A percentile compares a stretch with the other conserved stretches of the same genome.
Conservation (phyloP, 2,113 vertebrate species). For the Triplophysa siluroides region DNA sequence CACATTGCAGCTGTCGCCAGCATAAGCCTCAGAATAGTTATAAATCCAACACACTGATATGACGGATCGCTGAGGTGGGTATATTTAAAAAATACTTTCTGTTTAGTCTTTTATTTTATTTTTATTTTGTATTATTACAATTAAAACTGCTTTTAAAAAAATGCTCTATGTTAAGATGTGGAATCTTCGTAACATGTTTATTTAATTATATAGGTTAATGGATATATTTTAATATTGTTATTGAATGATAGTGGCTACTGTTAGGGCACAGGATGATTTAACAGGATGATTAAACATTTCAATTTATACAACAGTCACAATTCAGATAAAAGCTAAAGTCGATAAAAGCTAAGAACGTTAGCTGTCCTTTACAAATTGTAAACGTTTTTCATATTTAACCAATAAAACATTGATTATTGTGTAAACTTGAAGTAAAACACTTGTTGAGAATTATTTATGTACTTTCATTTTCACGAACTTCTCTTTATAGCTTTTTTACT, state of each 20-base stretch:
- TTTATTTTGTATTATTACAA: background rate
- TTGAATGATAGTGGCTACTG: background rate
- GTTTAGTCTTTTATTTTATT: background rate
- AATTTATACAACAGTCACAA: background rate
- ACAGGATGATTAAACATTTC: background rate
- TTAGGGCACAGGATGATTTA: background rate
- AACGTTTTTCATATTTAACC: background rate
- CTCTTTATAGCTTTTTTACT: no score
- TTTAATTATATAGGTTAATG: background rate
- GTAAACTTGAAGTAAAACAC: no score
- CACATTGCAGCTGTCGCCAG: conserved; percentile 47
- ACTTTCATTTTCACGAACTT: no score
- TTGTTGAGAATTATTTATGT: no score
- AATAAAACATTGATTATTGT: no score
- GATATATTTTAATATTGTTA: background rate
- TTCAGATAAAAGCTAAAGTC: background rate
- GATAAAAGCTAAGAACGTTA: conserved; percentile 24
- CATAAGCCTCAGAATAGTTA: conserved; percentile 45
- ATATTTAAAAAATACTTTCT: background rate
- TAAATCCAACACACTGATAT: conserved; percentile 12
- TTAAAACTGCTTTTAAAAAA: background rate
- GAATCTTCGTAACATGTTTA: background rate
- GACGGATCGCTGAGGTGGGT: conserved; percentile 56
- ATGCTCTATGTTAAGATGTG: background rate
- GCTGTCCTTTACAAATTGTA: conserved; percentile 11